Evolutionary conservation across 2,888 invertebrate genomes (phyloP), one percentile per base, ranked within the genome.

Genomic region (Acleris holmiana): DNA sequence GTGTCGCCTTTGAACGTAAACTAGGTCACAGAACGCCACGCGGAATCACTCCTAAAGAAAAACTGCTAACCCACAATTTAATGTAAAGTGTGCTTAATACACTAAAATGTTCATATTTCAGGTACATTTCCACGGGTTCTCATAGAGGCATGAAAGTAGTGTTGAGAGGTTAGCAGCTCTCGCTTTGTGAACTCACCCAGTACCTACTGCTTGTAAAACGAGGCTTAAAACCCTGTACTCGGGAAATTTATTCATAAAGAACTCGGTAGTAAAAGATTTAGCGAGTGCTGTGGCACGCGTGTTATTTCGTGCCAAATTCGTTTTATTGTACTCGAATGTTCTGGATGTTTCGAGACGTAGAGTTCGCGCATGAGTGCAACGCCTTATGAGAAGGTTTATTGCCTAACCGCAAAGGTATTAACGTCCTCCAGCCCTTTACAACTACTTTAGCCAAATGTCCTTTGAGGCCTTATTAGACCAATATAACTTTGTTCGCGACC

Each of bases 171-270:
- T 72, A 61, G 68, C 67, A 56, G 65, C 68, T 65, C 56, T 63
- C 69, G 67, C 75, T 71, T 71, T 76, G 71, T 70, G 59, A 56
- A 40, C 61, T 8, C 23, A 35, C 40, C 19, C 48, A 49, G 59
- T 41, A 53, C 47, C 53, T 46, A 44, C 51, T 54, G 35, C 55
- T 66, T 61, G 64, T 66, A 68, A 74, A 76, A 68, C 67, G 62
- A 66, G 67, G 67, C 70, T 68, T 73, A 57, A 76, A 71, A 71
- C 68, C 67, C 54, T 62, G 67, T 60, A 57, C 61, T 60, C 61
- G 63, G 67, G 60, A 67, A 67, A 61, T 60, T 67, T 57, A 63
- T 63, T 47, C 57, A 63, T 58, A 51, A 57, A 63, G 57, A 47
- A 46, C 47, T 48, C 29, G 46, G 55, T 55, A 55, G 55, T 55